phyloP scores from a whole-genome alignment of 2,113 vertebrate species.

The Cyprinodon brontotheroides region DNA sequence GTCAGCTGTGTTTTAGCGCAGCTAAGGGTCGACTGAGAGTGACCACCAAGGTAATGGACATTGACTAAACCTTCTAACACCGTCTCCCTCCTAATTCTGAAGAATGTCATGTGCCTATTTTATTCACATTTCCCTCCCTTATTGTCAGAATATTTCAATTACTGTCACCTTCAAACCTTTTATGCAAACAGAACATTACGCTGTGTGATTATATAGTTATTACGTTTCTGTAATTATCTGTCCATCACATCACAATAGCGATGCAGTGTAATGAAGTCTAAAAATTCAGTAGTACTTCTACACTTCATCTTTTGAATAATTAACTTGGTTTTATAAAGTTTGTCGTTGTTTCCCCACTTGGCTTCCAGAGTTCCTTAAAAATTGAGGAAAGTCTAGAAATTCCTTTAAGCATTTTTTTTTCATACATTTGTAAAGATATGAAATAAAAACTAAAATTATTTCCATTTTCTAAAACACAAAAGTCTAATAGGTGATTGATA shows the following conservation, averaged over 20 bases:
- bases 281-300: conserved; percentile 32
- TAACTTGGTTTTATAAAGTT: background rate
- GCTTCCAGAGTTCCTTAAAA: background rate
- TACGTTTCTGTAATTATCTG: conserved; percentile 56
- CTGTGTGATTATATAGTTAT: conserved; percentile 42
- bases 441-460: too few relatives aligned
- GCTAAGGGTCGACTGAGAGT: conserved; percentile 38
- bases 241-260: conserved; percentile 56
- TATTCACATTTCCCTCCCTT: background rate
- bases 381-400: background rate
- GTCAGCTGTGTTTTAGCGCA: conserved; percentile 43
- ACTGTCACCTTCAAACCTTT: conserved; percentile 26
- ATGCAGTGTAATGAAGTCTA: conserved; percentile 47
- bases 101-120: conserved; percentile 19
- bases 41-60: conserved; percentile 48
- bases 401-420: background rate
- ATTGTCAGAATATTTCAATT: conserved; percentile 41
- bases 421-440: too few relatives aligned
- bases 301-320: conserved; percentile 31
- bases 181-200: conserved; percentile 33
- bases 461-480: background rate
- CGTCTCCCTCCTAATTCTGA: conserved; percentile 19
- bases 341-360: background rate
- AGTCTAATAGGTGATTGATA: background rate
- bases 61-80: conserved; percentile 61